phyloP scores from a whole-genome alignment of 2,888 invertebrate species.

The Malachius bipustulatus region DNA sequence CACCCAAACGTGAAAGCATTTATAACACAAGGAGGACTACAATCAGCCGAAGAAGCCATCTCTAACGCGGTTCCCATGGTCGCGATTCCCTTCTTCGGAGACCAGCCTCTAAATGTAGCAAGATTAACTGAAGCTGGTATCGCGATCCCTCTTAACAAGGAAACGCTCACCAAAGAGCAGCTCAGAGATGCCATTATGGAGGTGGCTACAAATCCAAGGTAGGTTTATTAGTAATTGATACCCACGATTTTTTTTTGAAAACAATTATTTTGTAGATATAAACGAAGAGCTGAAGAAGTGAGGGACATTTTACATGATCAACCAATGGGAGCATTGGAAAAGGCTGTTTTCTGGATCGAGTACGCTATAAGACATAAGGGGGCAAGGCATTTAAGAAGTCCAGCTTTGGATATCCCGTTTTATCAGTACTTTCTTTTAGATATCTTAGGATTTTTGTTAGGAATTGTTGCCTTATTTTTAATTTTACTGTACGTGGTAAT shows the following conservation, averaged over 20 bases:
- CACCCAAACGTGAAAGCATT: constrained; percentile 20
- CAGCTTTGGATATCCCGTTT: too few relatives aligned
- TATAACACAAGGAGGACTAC: constrained; percentile 20
- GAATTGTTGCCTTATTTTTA: too few relatives aligned
- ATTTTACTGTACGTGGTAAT: too few relatives aligned
- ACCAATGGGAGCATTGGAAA: constrained; percentile 32
- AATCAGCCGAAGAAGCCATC: too few relatives aligned
- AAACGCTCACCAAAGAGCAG: constrained; percentile 14
- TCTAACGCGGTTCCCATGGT: constrained; percentile 18
- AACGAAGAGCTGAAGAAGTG: constrained; percentile 17
- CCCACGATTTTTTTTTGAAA: background rate
- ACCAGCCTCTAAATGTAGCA: constrained; percentile 17
- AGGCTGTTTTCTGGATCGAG: too few relatives aligned
- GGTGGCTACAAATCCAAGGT: constrained; percentile 21
- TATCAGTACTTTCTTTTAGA: too few relatives aligned
- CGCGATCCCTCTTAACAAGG: constrained; percentile 13
- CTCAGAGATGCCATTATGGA: constrained; percentile 18
- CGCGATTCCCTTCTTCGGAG: constrained; percentile 20
- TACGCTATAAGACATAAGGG: too few relatives aligned
- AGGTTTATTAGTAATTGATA: constrained; percentile 9
- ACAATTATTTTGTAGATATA: constrained; percentile 9
- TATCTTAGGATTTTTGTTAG: too few relatives aligned
- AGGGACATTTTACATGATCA: constrained; percentile 29
- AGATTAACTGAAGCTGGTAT: constrained; percentile 16
- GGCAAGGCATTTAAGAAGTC: too few relatives aligned